Evolutionary conservation across 2,888 invertebrate species (phyloP).

Genomic region (Plebejus anna): DNA sequence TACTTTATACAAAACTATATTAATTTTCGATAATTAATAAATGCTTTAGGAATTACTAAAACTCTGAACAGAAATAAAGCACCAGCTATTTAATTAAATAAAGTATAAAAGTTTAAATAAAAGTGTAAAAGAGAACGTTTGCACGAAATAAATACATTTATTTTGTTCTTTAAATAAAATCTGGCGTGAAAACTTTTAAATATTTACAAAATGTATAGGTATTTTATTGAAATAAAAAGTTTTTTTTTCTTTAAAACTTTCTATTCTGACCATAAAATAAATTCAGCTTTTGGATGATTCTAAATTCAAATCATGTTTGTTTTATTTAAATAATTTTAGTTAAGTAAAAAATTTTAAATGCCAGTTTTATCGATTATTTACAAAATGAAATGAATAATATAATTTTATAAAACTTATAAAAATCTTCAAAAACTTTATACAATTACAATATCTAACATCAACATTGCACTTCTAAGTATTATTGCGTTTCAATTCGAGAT

Average conservation of each 20-base stretch:
- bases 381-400: conserved; percentile 32
- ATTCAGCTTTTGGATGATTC: background rate
- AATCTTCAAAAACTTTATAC: conserved; percentile 42
- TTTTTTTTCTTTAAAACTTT: background rate
- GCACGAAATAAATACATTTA: conserved; percentile 17
- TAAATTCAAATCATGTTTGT: background rate
- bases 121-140: background rate
- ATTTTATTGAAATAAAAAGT: background rate
- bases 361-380: conserved; percentile 27
- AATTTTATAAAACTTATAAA: conserved; percentile 37
- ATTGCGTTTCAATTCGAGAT: conserved; percentile 45
- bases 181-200: conserved; percentile 4
- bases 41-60: conserved; percentile 64
- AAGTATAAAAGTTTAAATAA: conserved; percentile 26
- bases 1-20: conserved; percentile 29
- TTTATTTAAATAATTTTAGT: conserved; percentile 5
- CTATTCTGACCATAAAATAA: background rate
- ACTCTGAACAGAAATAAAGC: conserved; percentile 39
- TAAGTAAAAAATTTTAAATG: background rate
- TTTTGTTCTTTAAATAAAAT: conserved; percentile 19
- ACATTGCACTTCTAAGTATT: conserved; percentile 64
- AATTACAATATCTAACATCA: conserved; percentile 47
- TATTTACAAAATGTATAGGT: background rate
- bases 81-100: conserved; percentile 19
- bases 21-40: conserved; percentile 44